A percentile compares a stretch with the other conserved stretches of the same genome.
These are phyloP conservation scores for Drosophila mayaguana DNA, from an alignment of 2,888 invertebrate species.

Conservation along the genomic window DNA sequence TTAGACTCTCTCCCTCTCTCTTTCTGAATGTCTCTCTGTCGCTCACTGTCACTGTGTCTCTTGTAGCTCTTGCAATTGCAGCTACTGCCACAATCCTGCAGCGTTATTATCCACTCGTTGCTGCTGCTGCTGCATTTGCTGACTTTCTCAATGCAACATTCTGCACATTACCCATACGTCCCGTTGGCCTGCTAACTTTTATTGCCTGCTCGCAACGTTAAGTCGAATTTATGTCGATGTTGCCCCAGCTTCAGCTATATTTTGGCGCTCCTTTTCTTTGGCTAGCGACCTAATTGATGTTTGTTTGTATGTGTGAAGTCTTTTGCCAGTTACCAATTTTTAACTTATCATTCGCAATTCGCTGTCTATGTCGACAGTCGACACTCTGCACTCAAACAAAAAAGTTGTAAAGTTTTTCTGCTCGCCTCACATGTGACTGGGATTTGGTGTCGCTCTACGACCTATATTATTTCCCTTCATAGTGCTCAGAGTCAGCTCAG, in stretches of 20 bases:
- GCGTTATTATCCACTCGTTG: conserved; percentile 53
- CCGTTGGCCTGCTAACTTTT: conserved; percentile 49
- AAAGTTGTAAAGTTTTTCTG: conserved; percentile 57
- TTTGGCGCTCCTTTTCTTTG: conserved; percentile 6
- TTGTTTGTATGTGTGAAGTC: conserved; percentile 42
- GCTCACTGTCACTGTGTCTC: background rate
- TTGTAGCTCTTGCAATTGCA: conserved; percentile 22
- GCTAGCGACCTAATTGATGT: conserved; percentile 63
- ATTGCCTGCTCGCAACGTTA: conserved; percentile 66
- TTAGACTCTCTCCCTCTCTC: conserved; percentile 2
- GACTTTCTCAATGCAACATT: conserved; percentile 46
- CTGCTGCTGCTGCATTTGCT: conserved; percentile 20
- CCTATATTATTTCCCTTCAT: conserved; percentile 11
- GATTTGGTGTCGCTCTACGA: conserved; percentile 13
- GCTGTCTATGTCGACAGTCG: conserved; percentile 5
- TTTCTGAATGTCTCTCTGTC: background rate
- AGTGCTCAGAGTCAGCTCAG: background rate
- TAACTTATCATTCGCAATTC: conserved; percentile 46
- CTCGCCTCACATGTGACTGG: conserved; percentile 42
- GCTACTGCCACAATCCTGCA: conserved; percentile 50
- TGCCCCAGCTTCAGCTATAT: background rate
- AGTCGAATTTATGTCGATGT: conserved; percentile 79
- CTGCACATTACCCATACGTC: conserved; percentile 55
- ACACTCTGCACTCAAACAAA: conserved; percentile 33
- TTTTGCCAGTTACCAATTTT: conserved; percentile 55